A percentile compares a stretch with the other conserved stretches of the same genome.
phyloP scores from a whole-genome alignment of 2,888 invertebrate genomes.

The Hyalella azteca region DNA sequence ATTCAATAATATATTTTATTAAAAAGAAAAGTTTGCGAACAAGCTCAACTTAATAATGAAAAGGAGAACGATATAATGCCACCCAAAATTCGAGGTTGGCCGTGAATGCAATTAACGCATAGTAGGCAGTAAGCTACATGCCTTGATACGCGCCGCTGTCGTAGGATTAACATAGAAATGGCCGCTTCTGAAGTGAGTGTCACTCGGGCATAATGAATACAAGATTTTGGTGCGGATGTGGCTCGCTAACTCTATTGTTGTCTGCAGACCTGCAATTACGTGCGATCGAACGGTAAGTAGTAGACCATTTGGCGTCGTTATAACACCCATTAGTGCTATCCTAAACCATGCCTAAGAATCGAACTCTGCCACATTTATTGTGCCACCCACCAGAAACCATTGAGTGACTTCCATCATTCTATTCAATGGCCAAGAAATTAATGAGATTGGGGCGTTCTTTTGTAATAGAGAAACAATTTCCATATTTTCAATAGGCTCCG shows the following conservation, averaged over 20 bases:
- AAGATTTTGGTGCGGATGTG: neutral
- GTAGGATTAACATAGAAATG: neutral
- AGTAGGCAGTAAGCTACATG: no score
- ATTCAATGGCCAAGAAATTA: constrained; percentile 1
- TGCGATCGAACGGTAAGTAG: constrained; percentile 12
- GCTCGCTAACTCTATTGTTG: constrained; percentile 5
- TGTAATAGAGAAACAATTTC: constrained; percentile 36
- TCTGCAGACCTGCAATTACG: constrained; percentile 22
- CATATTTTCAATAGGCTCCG: constrained; percentile 27
- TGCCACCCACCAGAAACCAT: constrained; percentile 10
- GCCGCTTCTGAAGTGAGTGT: neutral
- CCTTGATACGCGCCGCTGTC: no score
- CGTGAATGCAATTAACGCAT: no score
- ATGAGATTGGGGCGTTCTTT: neutral
- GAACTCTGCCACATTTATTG: neutral
- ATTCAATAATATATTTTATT: no score
- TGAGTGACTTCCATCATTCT: neutral
- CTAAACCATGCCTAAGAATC: neutral
- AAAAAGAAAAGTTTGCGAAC: no score
- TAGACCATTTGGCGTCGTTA: constrained; percentile 23
- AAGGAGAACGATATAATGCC: no score
- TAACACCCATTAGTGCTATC: constrained; percentile 22
- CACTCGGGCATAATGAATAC: constrained; percentile 26
- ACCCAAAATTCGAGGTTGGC: no score
- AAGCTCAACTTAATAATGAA: no score